Percentiles rank a stretch among this genome's conserved stretches.
phyloP scores from a whole-genome alignment of 2,888 invertebrate species.

The Peribatodes rhomboidaria region DNA sequence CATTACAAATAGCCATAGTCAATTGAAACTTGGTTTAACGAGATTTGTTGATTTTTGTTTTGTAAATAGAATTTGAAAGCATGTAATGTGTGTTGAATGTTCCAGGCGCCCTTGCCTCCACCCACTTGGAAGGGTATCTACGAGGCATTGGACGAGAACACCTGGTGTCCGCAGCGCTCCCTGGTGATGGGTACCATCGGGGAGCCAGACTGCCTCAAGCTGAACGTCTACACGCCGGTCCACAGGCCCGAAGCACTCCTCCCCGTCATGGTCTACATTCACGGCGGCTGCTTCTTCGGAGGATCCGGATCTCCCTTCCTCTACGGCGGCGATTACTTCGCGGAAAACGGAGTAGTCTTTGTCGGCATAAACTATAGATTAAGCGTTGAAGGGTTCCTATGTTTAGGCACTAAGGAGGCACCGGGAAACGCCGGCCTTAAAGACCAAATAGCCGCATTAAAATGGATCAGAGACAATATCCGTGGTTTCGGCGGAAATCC shows the following conservation, averaged over 20 bases:
- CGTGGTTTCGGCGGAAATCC: slow-evolving; percentile 76
- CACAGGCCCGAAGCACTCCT: slow-evolving; percentile 51
- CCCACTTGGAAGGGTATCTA: slow-evolving; percentile 74
- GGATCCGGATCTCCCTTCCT: slow-evolving; percentile 87
- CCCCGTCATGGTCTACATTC: slow-evolving; percentile 89
- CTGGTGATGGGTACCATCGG: slow-evolving; percentile 62
- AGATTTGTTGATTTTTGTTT: not conserved
- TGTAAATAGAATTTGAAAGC: not conserved
- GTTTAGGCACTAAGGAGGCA: slow-evolving; percentile 87
- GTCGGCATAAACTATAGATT: slow-evolving; percentile 88
- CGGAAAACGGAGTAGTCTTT: slow-evolving; percentile 85
- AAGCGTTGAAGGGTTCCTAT: slow-evolving; percentile 88
- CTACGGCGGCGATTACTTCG: slow-evolving; percentile 87
- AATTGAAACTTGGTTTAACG: too few species aligned
- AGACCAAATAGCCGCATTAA: slow-evolving; percentile 78
- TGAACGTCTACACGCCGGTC: slow-evolving; percentile 73
- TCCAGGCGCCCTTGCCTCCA: slow-evolving; percentile 77
- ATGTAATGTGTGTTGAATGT: slow-evolving; percentile 47
- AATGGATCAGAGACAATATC: slow-evolving; percentile 76
- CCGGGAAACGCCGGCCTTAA: slow-evolving; percentile 89
- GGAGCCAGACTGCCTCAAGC: slow-evolving; percentile 72
- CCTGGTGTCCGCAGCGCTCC: slow-evolving; percentile 73
- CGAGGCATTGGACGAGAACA: slow-evolving; percentile 75
- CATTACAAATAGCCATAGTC: too few species aligned
- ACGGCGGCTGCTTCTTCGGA: slow-evolving; percentile 88